Evolutionary conservation across 92 coral and sea anemone species (phyloP), one percentile per base, ranked within the genome.

Genomic region (Porites lobata): DNA sequence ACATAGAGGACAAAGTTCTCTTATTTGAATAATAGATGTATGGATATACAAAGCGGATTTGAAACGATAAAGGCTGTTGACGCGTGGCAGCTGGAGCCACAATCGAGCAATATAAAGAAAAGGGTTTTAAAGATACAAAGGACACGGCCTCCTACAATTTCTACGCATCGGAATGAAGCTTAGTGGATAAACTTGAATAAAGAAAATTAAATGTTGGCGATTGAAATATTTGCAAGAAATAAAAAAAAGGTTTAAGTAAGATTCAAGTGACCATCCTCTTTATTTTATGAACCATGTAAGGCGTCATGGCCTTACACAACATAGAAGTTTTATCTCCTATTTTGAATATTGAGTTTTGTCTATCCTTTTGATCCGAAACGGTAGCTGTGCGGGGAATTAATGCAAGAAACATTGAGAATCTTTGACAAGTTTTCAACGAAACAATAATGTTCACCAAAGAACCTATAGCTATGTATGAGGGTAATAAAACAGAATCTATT

Each of bases 11-110:
- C 81, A 64, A 84, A 84, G 64, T 73, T 74, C 87, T 80, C 75
- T 26, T n/a, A 61, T 74, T 84, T 84, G 62, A 84, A 84, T 84
- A 75, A 84, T 61, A n/a, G 14, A 84, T 84, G 59, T 52, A 38
- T 73, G 62, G 32, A 63, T 73, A 22, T 17, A 73, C 87, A 74
- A 84, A 73, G 87, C 21, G 65, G 26, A 47, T 50, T 84, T 61
- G 47, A 73, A 22, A 50, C 63, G 63, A 65, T 61, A 57, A 52
- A 63, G 87, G 18, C 76, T 4, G 5, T 19, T 17, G 50, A 22
- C 87, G 80, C 80, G 87, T 84, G 87, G 87, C 87, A 84, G 87
- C 87, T 84, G 87, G 62, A 5, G 50, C 63, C 20, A 62, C 72
- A 72, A 71, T 81, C 68, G 77, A 22, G 1, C 80, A 72, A 22